Conservation (phyloP, 2,113 vertebrate genomes). For the Sinosuthora webbiana region DNA sequence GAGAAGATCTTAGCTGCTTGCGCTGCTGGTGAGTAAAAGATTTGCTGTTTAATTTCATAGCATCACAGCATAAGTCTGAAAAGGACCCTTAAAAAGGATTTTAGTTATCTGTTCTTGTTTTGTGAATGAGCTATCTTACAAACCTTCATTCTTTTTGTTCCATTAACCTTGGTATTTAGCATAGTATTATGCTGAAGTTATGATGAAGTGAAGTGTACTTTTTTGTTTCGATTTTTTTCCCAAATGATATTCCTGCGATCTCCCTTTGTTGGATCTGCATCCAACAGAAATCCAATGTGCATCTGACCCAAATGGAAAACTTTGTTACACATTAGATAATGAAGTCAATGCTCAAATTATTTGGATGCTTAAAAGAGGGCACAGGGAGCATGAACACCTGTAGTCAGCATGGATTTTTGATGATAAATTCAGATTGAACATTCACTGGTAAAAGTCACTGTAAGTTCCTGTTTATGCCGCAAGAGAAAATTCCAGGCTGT, state of each 20-base stretch:
- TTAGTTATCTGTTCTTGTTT: neutral
- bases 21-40: constrained; percentile 85
- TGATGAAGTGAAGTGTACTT: too few relatives aligned
- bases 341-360: neutral
- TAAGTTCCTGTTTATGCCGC: neutral
- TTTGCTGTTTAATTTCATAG: neutral
- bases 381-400: neutral
- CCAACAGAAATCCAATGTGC: neutral
- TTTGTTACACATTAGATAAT: neutral
- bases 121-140: neutral
- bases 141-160: neutral
- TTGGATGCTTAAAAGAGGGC: neutral
- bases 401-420: neutral
- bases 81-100: neutral
- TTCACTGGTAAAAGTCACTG: neutral
- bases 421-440: fast-evolving
- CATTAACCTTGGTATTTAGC: neutral
- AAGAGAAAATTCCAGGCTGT: neutral
- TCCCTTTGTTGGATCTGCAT: neutral
- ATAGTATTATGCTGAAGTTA: neutral
- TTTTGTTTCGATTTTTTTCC: neutral
- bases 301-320: neutral
- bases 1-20: constrained; percentile 94
- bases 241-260: neutral
- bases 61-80: neutral